Evolutionary conservation across 2,888 invertebrate species (phyloP).

Genomic region (Protula sp.): DNA sequence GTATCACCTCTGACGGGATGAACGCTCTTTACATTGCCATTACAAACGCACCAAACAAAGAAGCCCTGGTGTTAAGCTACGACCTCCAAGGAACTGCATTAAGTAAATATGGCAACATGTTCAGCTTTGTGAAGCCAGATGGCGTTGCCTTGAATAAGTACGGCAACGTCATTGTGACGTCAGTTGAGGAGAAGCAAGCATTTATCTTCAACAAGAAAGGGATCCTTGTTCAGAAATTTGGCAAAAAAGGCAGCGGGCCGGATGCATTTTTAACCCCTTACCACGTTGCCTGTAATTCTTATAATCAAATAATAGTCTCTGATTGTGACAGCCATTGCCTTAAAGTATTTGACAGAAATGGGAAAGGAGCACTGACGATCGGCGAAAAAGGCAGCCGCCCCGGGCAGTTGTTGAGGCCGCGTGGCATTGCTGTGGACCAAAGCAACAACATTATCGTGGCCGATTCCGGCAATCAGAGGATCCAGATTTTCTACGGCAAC

Average conservation of each 20-base stretch:
- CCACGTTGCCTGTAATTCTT: slow-evolving; percentile 55
- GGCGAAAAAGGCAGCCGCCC: neutral
- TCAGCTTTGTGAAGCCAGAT: slow-evolving; percentile 20
- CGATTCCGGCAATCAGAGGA: neutral
- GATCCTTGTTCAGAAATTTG: slow-evolving; percentile 47
- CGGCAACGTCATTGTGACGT: slow-evolving; percentile 31
- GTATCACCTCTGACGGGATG: neutral
- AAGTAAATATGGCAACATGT: neutral
- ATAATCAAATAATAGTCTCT: slow-evolving; percentile 56
- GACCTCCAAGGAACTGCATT: neutral
- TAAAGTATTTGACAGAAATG: slow-evolving; percentile 54
- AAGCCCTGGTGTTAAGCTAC: neutral
- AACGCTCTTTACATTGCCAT: neutral
- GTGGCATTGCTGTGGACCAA: neutral
- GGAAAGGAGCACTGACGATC: neutral
- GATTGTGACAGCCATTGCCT: slow-evolving; percentile 57
- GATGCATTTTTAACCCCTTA: slow-evolving; percentile 58
- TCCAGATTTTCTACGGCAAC: neutral
- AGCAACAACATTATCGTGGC: neutral
- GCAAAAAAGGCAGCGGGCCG: slow-evolving; percentile 53
- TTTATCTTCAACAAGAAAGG: slow-evolving; percentile 35
- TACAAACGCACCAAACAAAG: neutral
- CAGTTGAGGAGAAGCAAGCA: slow-evolving; percentile 31
- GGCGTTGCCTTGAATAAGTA: slow-evolving; percentile 30
- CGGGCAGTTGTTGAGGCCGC: neutral